These are phyloP conservation scores for Sebastes variabilis DNA, from an alignment of 2,797 vertebrate species.

Conservation along the genomic window DNA sequence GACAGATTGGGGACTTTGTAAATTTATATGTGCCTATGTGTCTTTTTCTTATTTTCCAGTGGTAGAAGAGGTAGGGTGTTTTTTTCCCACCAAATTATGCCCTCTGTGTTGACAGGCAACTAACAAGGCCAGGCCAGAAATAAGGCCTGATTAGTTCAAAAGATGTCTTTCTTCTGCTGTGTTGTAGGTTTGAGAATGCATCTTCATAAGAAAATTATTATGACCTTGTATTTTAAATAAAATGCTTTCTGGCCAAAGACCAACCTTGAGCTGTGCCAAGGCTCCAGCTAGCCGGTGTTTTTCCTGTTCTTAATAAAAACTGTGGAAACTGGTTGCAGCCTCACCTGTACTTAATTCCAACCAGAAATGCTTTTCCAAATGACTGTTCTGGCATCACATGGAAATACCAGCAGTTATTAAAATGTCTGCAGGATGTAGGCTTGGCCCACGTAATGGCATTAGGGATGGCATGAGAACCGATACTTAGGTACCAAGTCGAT, in stretches of 20 bases:
- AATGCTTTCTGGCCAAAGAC: background rate
- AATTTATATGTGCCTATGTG: constrained; percentile 37
- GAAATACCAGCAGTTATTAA: constrained; percentile 36
- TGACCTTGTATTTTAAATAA: background rate
- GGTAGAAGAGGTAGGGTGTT: constrained; percentile 8
- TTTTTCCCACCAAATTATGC: constrained; percentile 20
- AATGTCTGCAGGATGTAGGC: constrained; percentile 44
- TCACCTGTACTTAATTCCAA: constrained; percentile 5
- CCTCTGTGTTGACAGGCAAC: constrained; percentile 32
- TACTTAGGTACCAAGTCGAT: no score
- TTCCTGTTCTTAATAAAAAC: constrained; percentile 9
- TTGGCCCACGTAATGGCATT: constrained; percentile 18
- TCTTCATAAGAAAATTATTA: constrained; percentile 1
- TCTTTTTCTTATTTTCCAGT: constrained; percentile 43
- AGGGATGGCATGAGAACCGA: no score
- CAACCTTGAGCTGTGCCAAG: background rate
- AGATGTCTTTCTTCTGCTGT: constrained; percentile 2
- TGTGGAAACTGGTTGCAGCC: constrained; percentile 1
- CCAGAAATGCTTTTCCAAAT: constrained; percentile 17
- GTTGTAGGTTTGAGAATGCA: background rate
- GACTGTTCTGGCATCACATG: constrained; percentile 15
- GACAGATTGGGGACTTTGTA: constrained; percentile 70
- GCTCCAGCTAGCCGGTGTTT: background rate
- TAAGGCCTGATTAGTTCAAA: constrained; percentile 4
- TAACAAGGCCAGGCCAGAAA: constrained; percentile 18